Conservation (phyloP, 2,888 invertebrate species). For the Linnaemya vulpina region DNA sequence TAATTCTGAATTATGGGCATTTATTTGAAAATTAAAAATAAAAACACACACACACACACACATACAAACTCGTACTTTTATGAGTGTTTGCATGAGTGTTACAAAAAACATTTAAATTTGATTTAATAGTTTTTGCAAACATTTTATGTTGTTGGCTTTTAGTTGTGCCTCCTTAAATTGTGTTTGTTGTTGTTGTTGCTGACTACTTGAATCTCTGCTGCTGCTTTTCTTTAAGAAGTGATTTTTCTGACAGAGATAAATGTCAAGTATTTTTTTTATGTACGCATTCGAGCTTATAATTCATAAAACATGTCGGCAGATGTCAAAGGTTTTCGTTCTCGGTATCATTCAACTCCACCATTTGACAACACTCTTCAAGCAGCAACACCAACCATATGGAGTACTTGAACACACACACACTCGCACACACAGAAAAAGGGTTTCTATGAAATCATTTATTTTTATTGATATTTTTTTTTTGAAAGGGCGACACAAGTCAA, state of each 20-base stretch:
- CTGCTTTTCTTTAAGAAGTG: slow-evolving; percentile 67
- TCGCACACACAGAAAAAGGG: neutral
- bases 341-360: slow-evolving; percentile 37
- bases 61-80: too few species aligned
- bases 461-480: neutral
- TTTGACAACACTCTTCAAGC: slow-evolving; percentile 24
- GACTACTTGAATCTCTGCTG: too few species aligned
- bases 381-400: neutral
- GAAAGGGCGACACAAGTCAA: slow-evolving; percentile 41
- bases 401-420: neutral
- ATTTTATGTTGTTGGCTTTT: neutral
- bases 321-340: slow-evolving; percentile 74
- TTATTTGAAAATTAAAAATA: too few species aligned
- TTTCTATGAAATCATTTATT: slow-evolving; percentile 5
- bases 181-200: slow-evolving; percentile 8
- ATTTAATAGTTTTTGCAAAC: neutral
- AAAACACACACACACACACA: too few species aligned
- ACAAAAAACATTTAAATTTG: too few species aligned
- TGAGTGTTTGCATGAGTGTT: too few species aligned
- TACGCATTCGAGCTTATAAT: slow-evolving; percentile 48
- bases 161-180: neutral
- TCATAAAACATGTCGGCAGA: slow-evolving; percentile 78
- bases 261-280: slow-evolving; percentile 74
- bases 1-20: too few species aligned
- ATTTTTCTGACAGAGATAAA: slow-evolving; percentile 80